These are phyloP conservation scores for Euborellia annulipes DNA, from an alignment of 1,140 invertebrate genomes.

Conservation along the genomic window DNA sequence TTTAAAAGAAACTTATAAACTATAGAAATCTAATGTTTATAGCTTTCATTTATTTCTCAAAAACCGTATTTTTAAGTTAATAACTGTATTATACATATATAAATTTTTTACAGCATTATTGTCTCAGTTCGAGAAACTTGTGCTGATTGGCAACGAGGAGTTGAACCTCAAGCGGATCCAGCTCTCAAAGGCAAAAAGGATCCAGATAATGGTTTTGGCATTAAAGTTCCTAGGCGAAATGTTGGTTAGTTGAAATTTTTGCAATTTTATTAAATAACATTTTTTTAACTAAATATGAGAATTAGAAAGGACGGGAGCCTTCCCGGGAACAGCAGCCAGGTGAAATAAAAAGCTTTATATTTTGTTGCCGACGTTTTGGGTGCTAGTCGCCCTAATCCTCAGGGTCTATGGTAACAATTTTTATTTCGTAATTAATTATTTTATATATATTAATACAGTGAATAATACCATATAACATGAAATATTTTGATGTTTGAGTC, in stretches of 20 bases:
- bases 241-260: constrained; percentile 77
- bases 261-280: no score
- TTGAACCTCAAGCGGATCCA: constrained; percentile 84
- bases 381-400: no score
- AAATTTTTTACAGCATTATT: constrained; percentile 52
- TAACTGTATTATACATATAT: constrained; percentile 21
- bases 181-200: constrained; percentile 92
- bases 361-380: no score
- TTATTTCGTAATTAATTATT: no score
- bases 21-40: constrained; percentile 5
- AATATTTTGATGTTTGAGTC: no score
- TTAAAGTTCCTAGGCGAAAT: constrained; percentile 83
- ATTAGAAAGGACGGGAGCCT: no score
- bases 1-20: neutral
- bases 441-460: no score
- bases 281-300: no score
- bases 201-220: constrained; percentile 75
- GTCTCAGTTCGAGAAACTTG: constrained; percentile 91
- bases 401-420: no score
- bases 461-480: no score
- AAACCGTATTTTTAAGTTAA: neutral
- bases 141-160: constrained; percentile 87
- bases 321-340: no score
- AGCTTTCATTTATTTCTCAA: neutral
- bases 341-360: no score